Percentiles rank a stretch among this genome's conserved stretches.
phyloP scores from a whole-genome alignment of 2,797 vertebrate species.

The Choloepus didactylus region DNA sequence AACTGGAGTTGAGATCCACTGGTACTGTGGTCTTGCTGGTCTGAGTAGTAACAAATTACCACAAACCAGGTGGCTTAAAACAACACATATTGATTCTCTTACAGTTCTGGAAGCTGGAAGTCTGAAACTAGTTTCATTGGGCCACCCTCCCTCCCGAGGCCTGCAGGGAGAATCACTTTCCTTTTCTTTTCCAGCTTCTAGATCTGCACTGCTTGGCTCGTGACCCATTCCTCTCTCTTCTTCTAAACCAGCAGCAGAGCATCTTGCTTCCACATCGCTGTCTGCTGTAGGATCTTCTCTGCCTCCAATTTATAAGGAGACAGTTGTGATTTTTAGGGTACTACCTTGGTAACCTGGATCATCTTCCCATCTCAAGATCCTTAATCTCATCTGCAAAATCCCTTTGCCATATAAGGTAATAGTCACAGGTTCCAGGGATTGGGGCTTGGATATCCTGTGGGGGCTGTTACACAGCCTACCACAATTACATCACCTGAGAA shows the following conservation, averaged over 20 bases:
- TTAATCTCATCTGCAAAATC: background rate
- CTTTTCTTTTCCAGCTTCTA: background rate
- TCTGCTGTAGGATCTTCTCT: background rate
- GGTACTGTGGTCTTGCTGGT: no score
- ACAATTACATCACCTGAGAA: background rate
- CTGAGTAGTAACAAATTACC: background rate
- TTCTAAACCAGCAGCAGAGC: background rate
- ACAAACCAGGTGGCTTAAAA: background rate
- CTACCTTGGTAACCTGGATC: background rate
- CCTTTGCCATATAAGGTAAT: background rate
- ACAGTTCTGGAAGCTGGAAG: background rate
- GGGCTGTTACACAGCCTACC: background rate
- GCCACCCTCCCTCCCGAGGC: background rate
- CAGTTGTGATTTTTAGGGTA: background rate
- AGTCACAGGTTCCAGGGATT: background rate
- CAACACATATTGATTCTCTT: background rate
- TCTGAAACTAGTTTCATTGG: background rate
- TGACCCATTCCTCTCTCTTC: background rate
- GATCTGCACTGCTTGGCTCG: background rate
- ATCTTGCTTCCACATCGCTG: background rate
- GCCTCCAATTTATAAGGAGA: background rate
- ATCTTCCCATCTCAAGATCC: background rate
- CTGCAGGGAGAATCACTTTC: fast-evolving
- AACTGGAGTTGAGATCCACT: background rate
- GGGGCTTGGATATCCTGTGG: background rate